A percentile compares a stretch with the other conserved stretches of the same genome.
Conservation (phyloP, 2,797 vertebrate genomes). For the Sylvilagus floridanus region DNA sequence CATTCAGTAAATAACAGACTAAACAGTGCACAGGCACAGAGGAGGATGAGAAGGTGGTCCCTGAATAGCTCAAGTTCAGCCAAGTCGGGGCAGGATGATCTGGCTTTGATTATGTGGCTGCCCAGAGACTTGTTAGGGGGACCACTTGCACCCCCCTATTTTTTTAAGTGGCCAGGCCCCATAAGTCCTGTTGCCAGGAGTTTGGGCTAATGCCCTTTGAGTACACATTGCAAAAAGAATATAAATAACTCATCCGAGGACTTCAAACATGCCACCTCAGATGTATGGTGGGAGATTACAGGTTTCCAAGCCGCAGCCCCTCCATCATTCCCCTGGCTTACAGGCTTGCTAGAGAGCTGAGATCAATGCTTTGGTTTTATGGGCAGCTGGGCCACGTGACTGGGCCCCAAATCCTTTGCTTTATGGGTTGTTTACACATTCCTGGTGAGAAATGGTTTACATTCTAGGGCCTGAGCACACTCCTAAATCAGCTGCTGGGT, state of each 20-base stretch:
- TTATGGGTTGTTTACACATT: slow-evolving; percentile 98
- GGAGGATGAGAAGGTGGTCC: not conserved
- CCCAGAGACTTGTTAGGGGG: slow-evolving; percentile 11
- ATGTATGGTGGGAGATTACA: slow-evolving; percentile 90
- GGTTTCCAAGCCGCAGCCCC: slow-evolving; percentile 88
- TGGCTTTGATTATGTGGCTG: slow-evolving; percentile 66
- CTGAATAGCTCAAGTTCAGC: not conserved
- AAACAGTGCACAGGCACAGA: not conserved
- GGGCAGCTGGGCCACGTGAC: slow-evolving; percentile 91
- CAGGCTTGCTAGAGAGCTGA: slow-evolving; percentile 87
- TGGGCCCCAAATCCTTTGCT: slow-evolving; percentile 93
- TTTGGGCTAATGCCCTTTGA: slow-evolving; percentile 89
- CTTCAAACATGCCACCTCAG: slow-evolving; percentile 92
- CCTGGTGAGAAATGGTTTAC: slow-evolving; percentile 95
- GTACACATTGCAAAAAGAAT: slow-evolving; percentile 86
- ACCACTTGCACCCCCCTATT: not conserved
- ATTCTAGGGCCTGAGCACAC: slow-evolving; percentile 91
- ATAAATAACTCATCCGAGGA: slow-evolving; percentile 89
- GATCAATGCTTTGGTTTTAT: slow-evolving; percentile 93
- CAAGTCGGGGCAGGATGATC: not conserved
- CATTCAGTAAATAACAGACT: not conserved
- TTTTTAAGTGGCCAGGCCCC: slow-evolving; percentile 49
- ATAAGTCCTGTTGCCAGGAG: slow-evolving; percentile 43
- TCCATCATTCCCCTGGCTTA: slow-evolving; percentile 86
- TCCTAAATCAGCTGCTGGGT: slow-evolving; percentile 97